Percentiles rank a stretch among this genome's conserved stretches.
Evolutionary conservation across 2,888 invertebrate species (phyloP).

Genomic region (Agrochola circellaris): DNA sequence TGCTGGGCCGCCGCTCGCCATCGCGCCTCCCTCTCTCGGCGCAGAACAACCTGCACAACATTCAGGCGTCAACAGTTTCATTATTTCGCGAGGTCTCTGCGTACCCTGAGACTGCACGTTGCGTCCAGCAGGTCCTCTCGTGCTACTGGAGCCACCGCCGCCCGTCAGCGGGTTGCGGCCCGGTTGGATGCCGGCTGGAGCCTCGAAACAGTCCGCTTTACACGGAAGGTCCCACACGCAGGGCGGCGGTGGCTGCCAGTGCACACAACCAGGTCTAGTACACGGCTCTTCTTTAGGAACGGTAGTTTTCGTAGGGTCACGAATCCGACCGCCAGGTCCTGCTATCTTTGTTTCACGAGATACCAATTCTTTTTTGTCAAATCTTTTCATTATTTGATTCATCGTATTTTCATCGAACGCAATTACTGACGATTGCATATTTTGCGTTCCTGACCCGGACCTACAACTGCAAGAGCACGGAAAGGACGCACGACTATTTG

Average conservation of each 20-base stretch:
- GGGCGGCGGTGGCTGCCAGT: conserved; percentile 85
- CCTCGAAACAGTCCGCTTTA: conserved; percentile 86
- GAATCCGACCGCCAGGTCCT: conserved; percentile 74
- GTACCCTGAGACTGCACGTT: conserved; percentile 33
- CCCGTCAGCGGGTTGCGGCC: conserved; percentile 77
- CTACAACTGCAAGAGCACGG: conserved; percentile 69
- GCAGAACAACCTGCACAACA: conserved; percentile 84
- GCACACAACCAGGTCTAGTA: conserved; percentile 82
- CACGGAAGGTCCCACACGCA: conserved; percentile 86
- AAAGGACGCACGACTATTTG: conserved; percentile 30
- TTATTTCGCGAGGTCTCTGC: conserved; percentile 64
- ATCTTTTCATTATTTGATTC: conserved; percentile 74
- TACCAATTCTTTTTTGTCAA: conserved; percentile 75
- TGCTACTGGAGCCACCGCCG: conserved; percentile 57
- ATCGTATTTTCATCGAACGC: conserved; percentile 78
- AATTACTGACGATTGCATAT: conserved; percentile 70
- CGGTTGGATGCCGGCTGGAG: conserved; percentile 78
- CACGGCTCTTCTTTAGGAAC: conserved; percentile 77
- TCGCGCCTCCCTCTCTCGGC: conserved; percentile 71
- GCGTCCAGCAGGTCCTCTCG: conserved; percentile 24
- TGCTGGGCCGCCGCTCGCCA: conserved; percentile 73
- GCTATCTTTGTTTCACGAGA: conserved; percentile 62
- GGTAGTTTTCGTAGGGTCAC: conserved; percentile 65
- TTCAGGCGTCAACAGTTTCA: conserved; percentile 78
- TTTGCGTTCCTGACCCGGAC: conserved; percentile 51